Base-by-base conservation (phyloP, 2,888 invertebrate genomes). In the Creontiades dilutus region DNA sequence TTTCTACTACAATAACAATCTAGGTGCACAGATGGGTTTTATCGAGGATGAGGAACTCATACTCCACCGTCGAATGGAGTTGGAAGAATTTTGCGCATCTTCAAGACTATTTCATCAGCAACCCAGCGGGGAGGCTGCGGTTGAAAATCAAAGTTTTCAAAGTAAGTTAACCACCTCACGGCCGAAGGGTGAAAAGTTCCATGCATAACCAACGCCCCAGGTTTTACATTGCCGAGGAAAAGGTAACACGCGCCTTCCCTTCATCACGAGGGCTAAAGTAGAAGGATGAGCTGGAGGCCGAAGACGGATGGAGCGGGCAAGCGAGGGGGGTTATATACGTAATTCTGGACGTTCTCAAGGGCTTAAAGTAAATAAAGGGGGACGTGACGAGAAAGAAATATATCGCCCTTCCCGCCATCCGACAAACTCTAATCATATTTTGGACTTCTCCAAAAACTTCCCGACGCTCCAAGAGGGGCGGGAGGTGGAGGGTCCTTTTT, bases 301-400 rank as follows among this genome's bases (percentile, higher is more conserved):
- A 27, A 80, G 80, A 80, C n/a, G 14, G 52, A 48, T 14, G 82
- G 48, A 46, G 47, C 7, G 82, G 52, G 82, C 4, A 82, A 4
- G 52, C 27, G 23, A 23, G n/a, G n/a, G 23, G 28, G 78, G 88
- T 27, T 48, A 88, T 52, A 68, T 88, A 78, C 88, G 88, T 88
- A 88, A 88, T 88, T 88, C 88, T 88, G 88, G 88, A 88, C 80
- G 28, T 78, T 88, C 88, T 80, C 88, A 80, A 80, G 88, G 78
- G 80, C 88, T 88, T 78, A 78, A 88, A 88, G 88, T 88, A 88
- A 88, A 88, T 88, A 88, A 88, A 88, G 52, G 88, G 82, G 80
- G 68, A 88, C 88, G 88, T 88, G 88, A 88, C 88, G 88, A 88
- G 88, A 88, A 88, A 88, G 88, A 78, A 88, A 88, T 88, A 88